phyloP scores from a whole-genome alignment of 2,113 vertebrate species.

The Coreoperca whiteheadi region DNA sequence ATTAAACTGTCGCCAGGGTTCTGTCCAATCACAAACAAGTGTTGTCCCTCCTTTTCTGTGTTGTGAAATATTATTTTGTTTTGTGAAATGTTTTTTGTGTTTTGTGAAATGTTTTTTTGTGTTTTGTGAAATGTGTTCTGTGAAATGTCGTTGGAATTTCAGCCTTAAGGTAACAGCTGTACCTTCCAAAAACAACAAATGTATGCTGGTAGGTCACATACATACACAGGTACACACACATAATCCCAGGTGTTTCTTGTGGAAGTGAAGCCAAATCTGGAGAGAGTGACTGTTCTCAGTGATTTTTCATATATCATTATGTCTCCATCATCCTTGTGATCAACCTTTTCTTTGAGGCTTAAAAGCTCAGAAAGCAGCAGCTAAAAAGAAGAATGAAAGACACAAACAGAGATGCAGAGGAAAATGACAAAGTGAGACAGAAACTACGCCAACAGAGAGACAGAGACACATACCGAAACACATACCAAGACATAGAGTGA shows the following conservation, averaged over 20 bases:
- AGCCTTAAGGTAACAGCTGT: neutral
- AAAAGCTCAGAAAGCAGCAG: slow-evolving; percentile 5
- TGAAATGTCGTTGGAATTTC: too few species aligned
- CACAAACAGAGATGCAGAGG: neutral
- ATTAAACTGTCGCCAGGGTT: too few species aligned
- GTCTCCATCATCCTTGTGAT: neutral
- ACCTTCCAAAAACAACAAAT: neutral
- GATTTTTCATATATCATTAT: slow-evolving; percentile 13
- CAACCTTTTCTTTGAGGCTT: slow-evolving; percentile 6
- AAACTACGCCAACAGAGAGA: slow-evolving; percentile 2
- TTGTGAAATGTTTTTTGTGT: too few species aligned
- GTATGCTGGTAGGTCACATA: neutral
- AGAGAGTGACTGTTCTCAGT: neutral
- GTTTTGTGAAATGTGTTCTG: too few species aligned
- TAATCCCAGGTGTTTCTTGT: neutral
- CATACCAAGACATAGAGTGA: slow-evolving; percentile 28
- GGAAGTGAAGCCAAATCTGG: neutral
- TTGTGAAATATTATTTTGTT: too few species aligned
- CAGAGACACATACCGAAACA: neutral
- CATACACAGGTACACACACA: neutral
- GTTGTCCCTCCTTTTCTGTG: too few species aligned
- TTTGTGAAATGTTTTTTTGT: too few species aligned
- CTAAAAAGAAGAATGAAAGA: slow-evolving; percentile 8
- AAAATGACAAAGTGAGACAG: neutral
- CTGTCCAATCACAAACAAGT: too few species aligned